These are phyloP conservation scores for Cynoglossus semilaevis DNA, from an alignment of 2,113 vertebrate genomes.

Conservation along the genomic window DNA sequence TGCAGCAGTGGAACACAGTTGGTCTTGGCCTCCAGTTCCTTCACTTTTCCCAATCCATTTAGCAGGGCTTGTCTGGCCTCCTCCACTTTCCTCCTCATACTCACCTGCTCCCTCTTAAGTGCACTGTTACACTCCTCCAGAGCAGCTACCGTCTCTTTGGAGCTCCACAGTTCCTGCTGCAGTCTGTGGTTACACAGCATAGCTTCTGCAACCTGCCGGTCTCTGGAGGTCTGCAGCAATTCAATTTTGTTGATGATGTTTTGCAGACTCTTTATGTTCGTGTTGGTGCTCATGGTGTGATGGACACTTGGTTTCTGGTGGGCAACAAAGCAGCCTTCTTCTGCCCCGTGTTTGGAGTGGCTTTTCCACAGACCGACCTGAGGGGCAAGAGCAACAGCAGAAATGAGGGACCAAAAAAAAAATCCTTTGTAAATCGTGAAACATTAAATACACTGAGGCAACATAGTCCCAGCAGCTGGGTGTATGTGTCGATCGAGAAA, in stretches of 20 bases:
- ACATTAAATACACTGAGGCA: background rate
- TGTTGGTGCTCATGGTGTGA: conserved; percentile 36
- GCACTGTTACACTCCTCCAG: conserved; percentile 82
- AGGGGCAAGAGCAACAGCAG: conserved; percentile 1
- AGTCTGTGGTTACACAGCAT: conserved; percentile 78
- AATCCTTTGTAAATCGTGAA: background rate
- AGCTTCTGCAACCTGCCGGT: conserved; percentile 80
- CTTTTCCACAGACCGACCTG: conserved; percentile 92
- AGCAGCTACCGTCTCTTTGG: conserved; percentile 70
- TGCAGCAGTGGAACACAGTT: conserved; percentile 80
- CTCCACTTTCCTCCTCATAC: conserved; percentile 86
- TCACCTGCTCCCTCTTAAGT: conserved; percentile 82
- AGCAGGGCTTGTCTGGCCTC: conserved; percentile 83
- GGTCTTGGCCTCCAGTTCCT: conserved; percentile 86
- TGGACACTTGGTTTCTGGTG: conserved; percentile 56
- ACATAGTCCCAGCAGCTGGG: no score
- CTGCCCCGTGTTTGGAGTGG: conserved; percentile 75
- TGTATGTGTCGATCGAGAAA: no score
- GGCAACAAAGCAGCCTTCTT: conserved; percentile 72
- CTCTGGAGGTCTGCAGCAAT: conserved; percentile 75
- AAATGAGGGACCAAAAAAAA: background rate
- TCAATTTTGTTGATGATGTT: conserved; percentile 80
- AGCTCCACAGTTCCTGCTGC: conserved; percentile 82
- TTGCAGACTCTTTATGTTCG: conserved; percentile 70
- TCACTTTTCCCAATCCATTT: conserved; percentile 85